Evolutionary conservation across 1,140 invertebrate species (phyloP), one percentile per base, ranked within the genome.

Genomic region (Planococcus citri): DNA sequence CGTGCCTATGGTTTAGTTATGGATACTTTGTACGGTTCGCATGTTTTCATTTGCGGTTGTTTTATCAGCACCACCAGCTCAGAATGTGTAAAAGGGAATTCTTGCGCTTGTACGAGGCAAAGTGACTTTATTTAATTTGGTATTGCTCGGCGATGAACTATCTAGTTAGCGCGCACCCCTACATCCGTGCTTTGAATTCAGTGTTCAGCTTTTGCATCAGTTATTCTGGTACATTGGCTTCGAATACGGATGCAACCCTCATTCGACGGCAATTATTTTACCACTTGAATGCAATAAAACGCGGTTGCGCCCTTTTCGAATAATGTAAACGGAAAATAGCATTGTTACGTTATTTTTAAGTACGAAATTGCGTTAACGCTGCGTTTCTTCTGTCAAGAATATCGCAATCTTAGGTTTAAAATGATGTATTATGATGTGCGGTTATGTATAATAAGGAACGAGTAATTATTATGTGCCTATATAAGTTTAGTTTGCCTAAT

Each of bases 271-370:
- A 64, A 64, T 64, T 64, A 64, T 64, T 64, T 64, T 27, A 64
- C 60, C 60, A 64, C 60, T 64, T 64, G 22, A 64, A 64, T 64
- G 60, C 60, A 27, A 64, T 64, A 64, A 64, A 64, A 64, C 60
- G 60, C 60, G 60, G 60, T 64, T 64, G 60, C 60, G 60, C 60
- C 60, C 60, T 64, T 64, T 25, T 27, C 60, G 60, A 64, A 64
- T 64, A 64, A 64, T 64, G 60, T 64, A 64, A 64, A 64, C 60
- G 60, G 60, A 64, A 64, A 64, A 64, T 64, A 24, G 60, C 60
- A 24, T 64, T 64, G 60, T 64, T 64, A 64, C 41, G 12, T 9
- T 51, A 4, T 51, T 51, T 51, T 51, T 51, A n/a, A n/a, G n/a
- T n/a, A 51, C 17, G 41, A 51, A 51, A 51, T 51, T n/a, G 41